Conservation (phyloP, 92 coral and sea anemone species). For the Scolanthus callimorphus region DNA sequence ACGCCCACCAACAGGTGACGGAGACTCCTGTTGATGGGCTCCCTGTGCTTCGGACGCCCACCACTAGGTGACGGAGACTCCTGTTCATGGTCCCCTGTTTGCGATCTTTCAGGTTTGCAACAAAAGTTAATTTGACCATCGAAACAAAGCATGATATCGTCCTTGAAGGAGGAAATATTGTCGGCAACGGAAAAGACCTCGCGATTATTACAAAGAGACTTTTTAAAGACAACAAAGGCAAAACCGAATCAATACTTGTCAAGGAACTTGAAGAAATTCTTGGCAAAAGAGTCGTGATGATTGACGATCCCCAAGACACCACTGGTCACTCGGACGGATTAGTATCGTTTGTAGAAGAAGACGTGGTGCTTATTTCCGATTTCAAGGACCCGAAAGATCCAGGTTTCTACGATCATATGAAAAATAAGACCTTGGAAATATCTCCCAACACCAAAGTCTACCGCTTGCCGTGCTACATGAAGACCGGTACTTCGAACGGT, state of each 20-base stretch:
- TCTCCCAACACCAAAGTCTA: slow-evolving; percentile 19
- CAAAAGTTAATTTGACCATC: too few relatives aligned
- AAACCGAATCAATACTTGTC: slow-evolving; percentile 10
- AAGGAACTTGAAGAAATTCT: slow-evolving; percentile 31
- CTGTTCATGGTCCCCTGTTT: too few relatives aligned
- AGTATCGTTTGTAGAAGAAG: slow-evolving; percentile 47
- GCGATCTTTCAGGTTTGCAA: too few relatives aligned
- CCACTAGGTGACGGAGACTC: too few relatives aligned
- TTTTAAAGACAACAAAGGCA: slow-evolving; percentile 49
- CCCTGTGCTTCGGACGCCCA: too few relatives aligned
- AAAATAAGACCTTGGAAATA: slow-evolving; percentile 22
- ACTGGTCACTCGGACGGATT: too few relatives aligned
- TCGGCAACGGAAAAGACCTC: too few relatives aligned
- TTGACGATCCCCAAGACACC: slow-evolving; percentile 48
- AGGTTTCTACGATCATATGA: slow-evolving; percentile 26
- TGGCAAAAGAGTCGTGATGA: slow-evolving; percentile 24
- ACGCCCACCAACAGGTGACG: too few relatives aligned
- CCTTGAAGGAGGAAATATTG: too few relatives aligned
- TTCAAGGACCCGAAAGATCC: slow-evolving; percentile 28
- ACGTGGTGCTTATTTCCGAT: slow-evolving; percentile 28
- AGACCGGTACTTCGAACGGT: slow-evolving; percentile 26
- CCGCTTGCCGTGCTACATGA: slow-evolving; percentile 46
- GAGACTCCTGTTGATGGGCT: too few relatives aligned
- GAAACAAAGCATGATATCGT: too few relatives aligned
- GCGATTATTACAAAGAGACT: slow-evolving; percentile 38